Conservation (phyloP, 2,113 vertebrate species). For the Sterrhoptilus dennistouni region DNA sequence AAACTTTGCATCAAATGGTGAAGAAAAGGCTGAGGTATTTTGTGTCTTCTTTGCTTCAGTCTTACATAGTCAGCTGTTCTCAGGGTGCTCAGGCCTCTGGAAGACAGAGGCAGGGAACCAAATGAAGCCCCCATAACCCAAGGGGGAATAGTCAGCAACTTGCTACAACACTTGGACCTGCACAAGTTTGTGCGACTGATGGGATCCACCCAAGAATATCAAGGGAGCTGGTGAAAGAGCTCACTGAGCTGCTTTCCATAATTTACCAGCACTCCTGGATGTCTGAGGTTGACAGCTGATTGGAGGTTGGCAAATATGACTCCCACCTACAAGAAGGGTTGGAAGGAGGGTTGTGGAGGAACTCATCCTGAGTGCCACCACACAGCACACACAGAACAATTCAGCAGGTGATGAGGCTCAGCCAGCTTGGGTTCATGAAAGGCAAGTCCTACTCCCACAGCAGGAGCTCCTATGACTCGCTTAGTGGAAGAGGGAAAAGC, state of each 20-base stretch:
- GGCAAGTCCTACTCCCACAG: not conserved
- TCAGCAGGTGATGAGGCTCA: not conserved
- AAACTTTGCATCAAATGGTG: rapidly evolving
- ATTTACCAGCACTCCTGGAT: not conserved
- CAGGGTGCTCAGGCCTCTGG: not conserved
- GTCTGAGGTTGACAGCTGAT: no score
- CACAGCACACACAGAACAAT: rapidly evolving
- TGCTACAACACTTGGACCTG: not conserved
- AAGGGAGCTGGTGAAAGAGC: not conserved
- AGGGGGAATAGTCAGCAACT: not conserved
- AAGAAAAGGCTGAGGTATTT: not conserved
- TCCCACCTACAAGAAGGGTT: not conserved
- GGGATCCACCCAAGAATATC: no score
- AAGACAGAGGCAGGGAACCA: not conserved
- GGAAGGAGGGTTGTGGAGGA: not conserved
- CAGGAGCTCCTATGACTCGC: rapidly evolving
- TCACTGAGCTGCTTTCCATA: not conserved
- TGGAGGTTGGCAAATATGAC: not conserved
- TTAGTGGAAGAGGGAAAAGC: not conserved
- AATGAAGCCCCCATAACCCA: not conserved
- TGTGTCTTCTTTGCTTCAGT: not conserved
- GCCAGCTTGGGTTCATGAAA: not conserved
- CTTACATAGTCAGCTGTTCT: not conserved
- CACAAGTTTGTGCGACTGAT: rapidly evolving
- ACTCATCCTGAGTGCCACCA: not conserved